Conservation (phyloP, 2,113 vertebrate genomes). For the Planiliza haematocheilus region DNA sequence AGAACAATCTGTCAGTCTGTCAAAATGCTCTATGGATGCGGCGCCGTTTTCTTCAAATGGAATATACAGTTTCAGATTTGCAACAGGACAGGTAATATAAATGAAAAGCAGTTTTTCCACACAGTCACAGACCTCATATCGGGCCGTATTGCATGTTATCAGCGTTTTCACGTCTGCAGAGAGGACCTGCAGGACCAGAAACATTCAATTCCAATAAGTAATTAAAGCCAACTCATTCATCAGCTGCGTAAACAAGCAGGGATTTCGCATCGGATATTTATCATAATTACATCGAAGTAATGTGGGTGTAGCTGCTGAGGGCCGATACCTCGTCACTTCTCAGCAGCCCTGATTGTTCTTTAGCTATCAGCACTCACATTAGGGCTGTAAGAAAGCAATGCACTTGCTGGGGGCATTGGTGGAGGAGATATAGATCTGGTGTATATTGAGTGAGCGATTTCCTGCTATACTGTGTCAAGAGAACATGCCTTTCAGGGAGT, state of each 20-base stretch:
- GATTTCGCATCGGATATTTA: conserved; percentile 54
- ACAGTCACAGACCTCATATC: conserved; percentile 3
- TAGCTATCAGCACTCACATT: conserved; percentile 32
- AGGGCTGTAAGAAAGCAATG: not conserved
- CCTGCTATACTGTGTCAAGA: conserved; percentile 29
- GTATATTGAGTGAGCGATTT: conserved; percentile 44
- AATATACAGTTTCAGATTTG: conserved; percentile 38
- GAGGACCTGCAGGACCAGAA: conserved; percentile 24
- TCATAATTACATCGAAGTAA: conserved; percentile 65
- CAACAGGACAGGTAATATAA: conserved; percentile 20
- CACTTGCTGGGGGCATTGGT: conserved; percentile 3
- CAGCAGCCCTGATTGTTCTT: too few relatives aligned
- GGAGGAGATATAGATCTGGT: not conserved
- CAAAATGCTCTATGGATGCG: conserved; percentile 1
- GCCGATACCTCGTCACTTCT: conserved; percentile 8
- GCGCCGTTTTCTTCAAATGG: conserved; percentile 17
- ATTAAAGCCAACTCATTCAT: conserved; percentile 70
- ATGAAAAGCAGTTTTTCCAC: conserved; percentile 34
- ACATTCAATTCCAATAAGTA: conserved; percentile 62
- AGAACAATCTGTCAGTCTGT: conserved; percentile 2
- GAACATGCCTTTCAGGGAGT: conserved; percentile 26
- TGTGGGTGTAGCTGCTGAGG: conserved; percentile 24
- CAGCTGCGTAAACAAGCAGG: conserved; percentile 63
- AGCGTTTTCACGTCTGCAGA: conserved; percentile 24
- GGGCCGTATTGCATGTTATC: conserved; percentile 17